Conservation (phyloP, 2,113 vertebrate species). For the Neomonachus schauinslandi region DNA sequence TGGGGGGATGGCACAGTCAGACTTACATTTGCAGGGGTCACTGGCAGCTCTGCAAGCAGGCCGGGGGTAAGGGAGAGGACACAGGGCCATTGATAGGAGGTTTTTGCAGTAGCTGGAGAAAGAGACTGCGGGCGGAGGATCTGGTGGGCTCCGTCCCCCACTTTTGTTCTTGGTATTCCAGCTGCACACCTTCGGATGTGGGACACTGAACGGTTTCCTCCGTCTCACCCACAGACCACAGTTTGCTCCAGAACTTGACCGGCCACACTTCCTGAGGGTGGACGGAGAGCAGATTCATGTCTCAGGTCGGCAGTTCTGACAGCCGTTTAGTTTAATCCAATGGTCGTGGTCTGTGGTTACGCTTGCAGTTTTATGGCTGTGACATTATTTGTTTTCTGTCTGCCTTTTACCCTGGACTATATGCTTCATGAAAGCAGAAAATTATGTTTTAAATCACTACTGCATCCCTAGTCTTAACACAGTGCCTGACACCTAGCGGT, state of each 20-base stretch:
- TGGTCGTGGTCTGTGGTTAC: neutral
- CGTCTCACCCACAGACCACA: neutral
- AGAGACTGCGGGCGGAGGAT: neutral
- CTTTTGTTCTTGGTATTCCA: neutral
- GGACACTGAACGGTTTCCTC: accelerated
- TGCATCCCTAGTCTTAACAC: neutral
- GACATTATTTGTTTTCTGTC: neutral
- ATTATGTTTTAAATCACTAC: neutral
- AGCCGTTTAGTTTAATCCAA: neutral
- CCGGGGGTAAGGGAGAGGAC: neutral
- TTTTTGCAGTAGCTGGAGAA: neutral
- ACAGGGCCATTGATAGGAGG: neutral
- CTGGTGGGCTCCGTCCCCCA: neutral
- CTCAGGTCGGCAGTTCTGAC: neutral
- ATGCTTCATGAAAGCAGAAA: neutral
- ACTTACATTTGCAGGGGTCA: no score
- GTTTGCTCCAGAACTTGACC: no score
- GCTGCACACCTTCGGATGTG: neutral
- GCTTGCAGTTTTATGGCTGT: neutral
- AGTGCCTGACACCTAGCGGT: neutral
- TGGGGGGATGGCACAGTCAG: no score
- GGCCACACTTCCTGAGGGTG: neutral
- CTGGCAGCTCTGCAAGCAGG: neutral
- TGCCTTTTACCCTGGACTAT: neutral
- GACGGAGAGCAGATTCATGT: neutral